phyloP scores from a whole-genome alignment of 2,797 vertebrate species.

The Melopsittacus undulatus region DNA sequence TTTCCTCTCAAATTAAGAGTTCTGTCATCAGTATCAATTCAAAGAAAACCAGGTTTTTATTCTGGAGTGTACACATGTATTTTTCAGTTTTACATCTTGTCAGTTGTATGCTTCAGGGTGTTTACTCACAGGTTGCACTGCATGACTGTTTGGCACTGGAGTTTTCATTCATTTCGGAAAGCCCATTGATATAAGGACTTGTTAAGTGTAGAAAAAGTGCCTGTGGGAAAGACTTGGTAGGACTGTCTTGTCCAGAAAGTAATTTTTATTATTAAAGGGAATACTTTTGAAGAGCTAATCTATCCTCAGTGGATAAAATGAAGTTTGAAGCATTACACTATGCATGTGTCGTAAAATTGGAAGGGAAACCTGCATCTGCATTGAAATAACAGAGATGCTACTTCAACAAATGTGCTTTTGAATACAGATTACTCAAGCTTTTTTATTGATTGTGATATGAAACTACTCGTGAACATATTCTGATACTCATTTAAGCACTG shows the following conservation, averaged over 20 bases:
- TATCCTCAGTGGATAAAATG: neutral
- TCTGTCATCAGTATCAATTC: neutral
- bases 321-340: neutral
- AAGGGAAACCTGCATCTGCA: neutral
- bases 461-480: neutral
- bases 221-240: neutral
- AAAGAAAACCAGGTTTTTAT: neutral
- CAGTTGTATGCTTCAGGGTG: neutral
- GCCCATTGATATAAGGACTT: neutral
- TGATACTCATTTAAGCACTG: neutral
- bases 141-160: neutral
- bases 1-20: neutral
- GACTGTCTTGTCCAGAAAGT: neutral
- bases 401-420: neutral
- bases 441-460: neutral
- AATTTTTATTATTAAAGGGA: neutral
- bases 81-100: neutral
- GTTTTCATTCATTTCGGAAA: neutral
- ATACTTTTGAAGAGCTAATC: neutral
- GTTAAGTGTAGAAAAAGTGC: neutral
- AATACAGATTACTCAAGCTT: neutral
- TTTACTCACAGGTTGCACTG: accelerated
- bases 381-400: neutral
- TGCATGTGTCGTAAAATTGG: neutral
- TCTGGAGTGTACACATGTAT: accelerated